Base-by-base conservation (phyloP, 2,113 vertebrate species). In the Pterocles gutturalis region DNA sequence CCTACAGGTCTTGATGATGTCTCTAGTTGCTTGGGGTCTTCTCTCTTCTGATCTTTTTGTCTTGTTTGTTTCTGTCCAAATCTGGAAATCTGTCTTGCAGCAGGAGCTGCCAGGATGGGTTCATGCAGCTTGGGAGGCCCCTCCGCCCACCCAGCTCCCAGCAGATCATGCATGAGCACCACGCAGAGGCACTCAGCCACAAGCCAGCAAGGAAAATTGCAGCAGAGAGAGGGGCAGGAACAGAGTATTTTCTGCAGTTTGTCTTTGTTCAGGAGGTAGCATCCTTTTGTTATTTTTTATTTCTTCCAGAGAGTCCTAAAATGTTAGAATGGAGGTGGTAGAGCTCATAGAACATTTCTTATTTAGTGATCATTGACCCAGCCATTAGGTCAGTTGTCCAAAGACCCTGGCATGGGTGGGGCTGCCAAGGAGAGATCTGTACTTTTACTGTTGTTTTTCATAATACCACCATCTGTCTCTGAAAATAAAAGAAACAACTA, bases 21-120 rank as follows among this genome's bases (percentile, higher is more conserved):
- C 13, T 83, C 9, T 0, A 2, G 12, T 51, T 0, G 2, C 43
- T 4, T 51, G 7, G 20, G 8, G 4, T 66, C 51, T 53, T 79
- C n/a, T 43, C 41, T 61, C 64, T 92, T 51, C 25, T 58, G 10
- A 6, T 62, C 21, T 60, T 80, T 75, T 65, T 43, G 15, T 57
- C 13, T 54, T 71, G 17, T 54, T 84, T 87, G 15, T 73, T 90
- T 46, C 61, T 73, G 45, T n/a, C 20, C 2, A 7, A 15, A 57
- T 67, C 25, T 79, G 72, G 43, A 89, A 51, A 48, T 75, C 34
- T 70, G 21, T 55, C 25, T 78, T 20, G 28, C 0, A 1, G 22
- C 1, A 1, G 36, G 13, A 87, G 58, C 31, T 80, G 16, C 38
- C 0, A 2, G 25, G 11, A 13, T 80, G 41, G 31, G 25, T 60